Base-by-base conservation (phyloP, 2,113 vertebrate genomes). In the Neopipo cinnamomea region DNA sequence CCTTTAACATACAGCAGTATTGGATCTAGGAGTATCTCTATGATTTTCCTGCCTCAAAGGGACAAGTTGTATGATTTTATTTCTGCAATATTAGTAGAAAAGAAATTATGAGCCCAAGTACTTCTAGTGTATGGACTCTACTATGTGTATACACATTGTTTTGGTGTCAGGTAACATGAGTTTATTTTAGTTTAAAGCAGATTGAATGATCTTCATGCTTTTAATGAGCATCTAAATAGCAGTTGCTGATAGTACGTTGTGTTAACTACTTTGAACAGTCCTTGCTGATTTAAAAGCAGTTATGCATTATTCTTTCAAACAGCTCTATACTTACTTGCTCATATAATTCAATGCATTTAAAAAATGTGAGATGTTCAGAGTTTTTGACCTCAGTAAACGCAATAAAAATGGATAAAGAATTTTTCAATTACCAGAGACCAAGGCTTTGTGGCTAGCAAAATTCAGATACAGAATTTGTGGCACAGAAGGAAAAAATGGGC, bases 341-440 rank as follows among this genome's bases (percentile, higher is more conserved):
- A 12, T 88, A 61, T 73, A 95, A 96, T 74, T 94, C 91, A 95
- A 18, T 88, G 93, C 65, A 71, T 88, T 97, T 92, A 59, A 93
- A 88, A 74, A 74, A 84, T 71, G 82, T 39, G 53, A 96, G 88
- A 31, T 89, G 62, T 91, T 91, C 88, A 92, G 84, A 90, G 77
- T 88, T 80, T 96, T 96, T 97, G 96, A 98, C 95, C 96, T 96
- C 89, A 89, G 88, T 96, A 97, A 97, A 96, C 83, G 77, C 55
- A 94, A 63, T 93, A 95, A 92, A 85, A 77, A 67, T 83, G 89
- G 79, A 82, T 96, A 96, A 96, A 96, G 85, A 97, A 95, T 97
- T 98, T 97, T 98, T 98, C 95, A 97, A 96, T 98, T 98, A 96
- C 86, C 58, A 49, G 90, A 93, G 83, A 95, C 42, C 55, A 83